phyloP scores from a whole-genome alignment of 2,113 vertebrate species.

The Piaya cayana region DNA sequence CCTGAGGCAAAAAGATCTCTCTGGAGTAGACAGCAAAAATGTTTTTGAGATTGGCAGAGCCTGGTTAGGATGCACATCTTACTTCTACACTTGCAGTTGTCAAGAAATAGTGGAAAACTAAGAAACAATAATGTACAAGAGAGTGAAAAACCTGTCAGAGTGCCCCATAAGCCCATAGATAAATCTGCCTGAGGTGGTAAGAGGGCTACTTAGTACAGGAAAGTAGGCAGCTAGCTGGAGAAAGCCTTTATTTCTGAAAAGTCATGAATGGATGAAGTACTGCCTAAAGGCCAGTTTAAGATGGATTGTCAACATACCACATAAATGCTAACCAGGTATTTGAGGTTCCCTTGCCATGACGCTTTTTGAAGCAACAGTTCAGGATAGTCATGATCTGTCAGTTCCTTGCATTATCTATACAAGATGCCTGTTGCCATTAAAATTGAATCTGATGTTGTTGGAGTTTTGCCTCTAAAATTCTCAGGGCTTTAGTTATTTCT shows the following conservation, averaged over 20 bases:
- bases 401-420: background rate
- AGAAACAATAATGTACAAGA: background rate
- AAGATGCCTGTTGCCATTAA: background rate
- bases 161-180: accelerated
- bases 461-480: background rate
- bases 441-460: background rate
- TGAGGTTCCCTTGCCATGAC: accelerated
- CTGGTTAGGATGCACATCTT: background rate
- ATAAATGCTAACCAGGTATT: background rate
- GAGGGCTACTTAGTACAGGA: background rate
- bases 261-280: accelerated
- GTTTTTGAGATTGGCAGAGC: background rate
- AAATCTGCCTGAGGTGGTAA: background rate
- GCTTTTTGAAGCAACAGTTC: background rate
- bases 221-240: background rate
- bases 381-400: background rate
- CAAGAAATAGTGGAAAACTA: background rate
- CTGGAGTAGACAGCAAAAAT: background rate
- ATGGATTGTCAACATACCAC: background rate
- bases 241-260: background rate
- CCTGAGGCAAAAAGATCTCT: background rate
- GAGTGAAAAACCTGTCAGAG: background rate
- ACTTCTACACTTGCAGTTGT: background rate
- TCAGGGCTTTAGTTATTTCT: background rate
- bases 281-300: background rate